Evolutionary conservation across 2,797 vertebrate genomes (phyloP), one percentile per base, ranked within the genome.

Genomic region (Thaleichthys pacificus): DNA sequence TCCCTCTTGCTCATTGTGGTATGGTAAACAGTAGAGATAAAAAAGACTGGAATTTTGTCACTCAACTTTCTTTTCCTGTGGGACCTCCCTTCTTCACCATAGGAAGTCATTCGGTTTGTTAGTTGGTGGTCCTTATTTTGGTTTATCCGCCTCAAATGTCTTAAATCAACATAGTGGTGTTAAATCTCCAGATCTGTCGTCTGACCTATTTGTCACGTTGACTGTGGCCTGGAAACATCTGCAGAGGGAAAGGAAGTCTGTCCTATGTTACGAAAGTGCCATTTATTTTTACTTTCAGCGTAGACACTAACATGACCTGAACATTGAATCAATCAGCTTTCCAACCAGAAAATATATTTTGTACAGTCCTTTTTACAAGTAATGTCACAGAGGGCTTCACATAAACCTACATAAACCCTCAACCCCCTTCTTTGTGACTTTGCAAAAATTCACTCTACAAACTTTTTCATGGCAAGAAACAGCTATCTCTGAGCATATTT

Each of bases 191-290:
- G 14, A 47, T 61, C 30, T 28, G 28, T 56, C 4, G 3, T 77
- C 72, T 73, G 75, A 35, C 78, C 71, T 3, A 0, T 57, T 51
- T 21, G 14, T 56, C 81, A 12, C 49, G 75, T 65, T 85, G 35
- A 67, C 78, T 67, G 58, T 83, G 85, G 86, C 89, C 87, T 83
- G 91, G 91, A 91, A 90, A 90, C 91, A 90, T 88, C 87, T 91
- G 89, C 61, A 79, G 68, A 66, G 68, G 0, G 30, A n/a, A 17
- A 61, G 38, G 49, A 68, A 38, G 32, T 47, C 35, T 2, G 5
- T n/a, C 1, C 11, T 5, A 56, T n/a, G 17, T 7, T n/a, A n/a
- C 51, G 1, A 56, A 56, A 56, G 12, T 47, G 7, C 35, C 11
- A 47, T 47, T 14, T 47, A 47, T 14, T 14, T 8, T 47, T 47